These are phyloP conservation scores for Cephus cinctus DNA, from an alignment of 1,140 invertebrate species.

Conservation along the genomic window DNA sequence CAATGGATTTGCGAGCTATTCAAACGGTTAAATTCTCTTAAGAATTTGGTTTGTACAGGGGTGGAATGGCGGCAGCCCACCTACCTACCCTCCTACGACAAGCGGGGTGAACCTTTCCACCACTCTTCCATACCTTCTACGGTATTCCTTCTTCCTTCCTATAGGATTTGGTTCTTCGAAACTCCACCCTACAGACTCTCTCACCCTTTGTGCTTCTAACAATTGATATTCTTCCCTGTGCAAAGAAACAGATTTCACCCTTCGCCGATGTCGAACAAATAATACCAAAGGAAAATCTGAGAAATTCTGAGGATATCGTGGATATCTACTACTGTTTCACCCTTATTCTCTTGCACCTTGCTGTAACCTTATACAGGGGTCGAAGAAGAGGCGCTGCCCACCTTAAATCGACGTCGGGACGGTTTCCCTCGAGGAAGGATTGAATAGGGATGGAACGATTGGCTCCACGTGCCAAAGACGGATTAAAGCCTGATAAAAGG, in stretches of 20 bases:
- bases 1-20: slow-evolving; percentile 58
- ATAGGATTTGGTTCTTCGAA: slow-evolving; percentile 25
- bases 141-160: slow-evolving; percentile 35
- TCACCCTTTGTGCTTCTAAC: slow-evolving; percentile 56
- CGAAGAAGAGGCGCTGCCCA: too few species aligned
- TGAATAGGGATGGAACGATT: too few species aligned
- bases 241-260: slow-evolving; percentile 55
- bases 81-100: slow-evolving; percentile 10
- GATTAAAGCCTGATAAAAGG: slow-evolving; percentile 41
- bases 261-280: slow-evolving; percentile 52
- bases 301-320: slow-evolving; percentile 47
- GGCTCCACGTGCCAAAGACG: slow-evolving; percentile 45
- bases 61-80: slow-evolving; percentile 36
- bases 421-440: too few species aligned
- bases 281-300: slow-evolving; percentile 34
- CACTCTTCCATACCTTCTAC: slow-evolving; percentile 4
- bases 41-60: slow-evolving; percentile 56
- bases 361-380: slow-evolving; percentile 27
- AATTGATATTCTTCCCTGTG: slow-evolving; percentile 58
- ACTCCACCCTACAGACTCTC: slow-evolving; percentile 35
- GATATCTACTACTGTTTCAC: slow-evolving; percentile 25
- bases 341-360: slow-evolving; percentile 22
- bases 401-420: too few species aligned
- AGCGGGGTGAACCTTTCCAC: too few species aligned
- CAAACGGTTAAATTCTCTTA: slow-evolving; percentile 59